Conservation (phyloP, 2,888 invertebrate genomes). For the Abscondita cerata region DNA sequence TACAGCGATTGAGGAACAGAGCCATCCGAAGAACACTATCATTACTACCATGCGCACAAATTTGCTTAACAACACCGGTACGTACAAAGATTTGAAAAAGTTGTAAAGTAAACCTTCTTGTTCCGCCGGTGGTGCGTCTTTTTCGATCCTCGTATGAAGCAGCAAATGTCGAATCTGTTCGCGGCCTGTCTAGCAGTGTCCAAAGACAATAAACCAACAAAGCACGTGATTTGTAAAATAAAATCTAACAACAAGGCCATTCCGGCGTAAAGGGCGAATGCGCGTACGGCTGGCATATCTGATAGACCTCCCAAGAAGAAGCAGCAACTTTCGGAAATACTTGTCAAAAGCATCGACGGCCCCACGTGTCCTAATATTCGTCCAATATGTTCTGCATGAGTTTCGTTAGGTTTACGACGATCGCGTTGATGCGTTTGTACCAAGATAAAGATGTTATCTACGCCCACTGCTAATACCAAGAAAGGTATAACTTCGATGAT, state of each 20-base stretch:
- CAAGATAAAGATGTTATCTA: constrained; percentile 98
- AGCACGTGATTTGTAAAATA: constrained; percentile 88
- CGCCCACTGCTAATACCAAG: constrained; percentile 96
- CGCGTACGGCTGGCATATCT: constrained; percentile 97
- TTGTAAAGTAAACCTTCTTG: constrained; percentile 82
- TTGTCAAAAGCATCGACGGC: constrained; percentile 95
- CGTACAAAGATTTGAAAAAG: constrained; percentile 86
- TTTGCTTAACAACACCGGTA: constrained; percentile 82
- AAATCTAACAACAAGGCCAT: constrained; percentile 95
- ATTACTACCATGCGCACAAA: constrained; percentile 76
- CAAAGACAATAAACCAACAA: constrained; percentile 85
- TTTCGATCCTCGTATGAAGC: constrained; percentile 79
- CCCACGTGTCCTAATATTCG: constrained; percentile 92
- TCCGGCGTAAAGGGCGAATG: constrained; percentile 96
- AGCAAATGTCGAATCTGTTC: constrained; percentile 79
- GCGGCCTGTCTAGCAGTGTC: constrained; percentile 81
- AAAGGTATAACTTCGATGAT: constrained; percentile 99
- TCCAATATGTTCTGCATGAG: constrained; percentile 86
- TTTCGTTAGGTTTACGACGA: constrained; percentile 74
- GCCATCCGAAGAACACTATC: constrained; percentile 90
- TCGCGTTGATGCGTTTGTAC: constrained; percentile 94
- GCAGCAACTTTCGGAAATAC: constrained; percentile 92
- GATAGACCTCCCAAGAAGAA: constrained; percentile 95
- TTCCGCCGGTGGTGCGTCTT: constrained; percentile 61
- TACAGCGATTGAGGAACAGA: constrained; percentile 88